Conservation (phyloP, 2,888 invertebrate genomes). For the Netelia melanura region DNA sequence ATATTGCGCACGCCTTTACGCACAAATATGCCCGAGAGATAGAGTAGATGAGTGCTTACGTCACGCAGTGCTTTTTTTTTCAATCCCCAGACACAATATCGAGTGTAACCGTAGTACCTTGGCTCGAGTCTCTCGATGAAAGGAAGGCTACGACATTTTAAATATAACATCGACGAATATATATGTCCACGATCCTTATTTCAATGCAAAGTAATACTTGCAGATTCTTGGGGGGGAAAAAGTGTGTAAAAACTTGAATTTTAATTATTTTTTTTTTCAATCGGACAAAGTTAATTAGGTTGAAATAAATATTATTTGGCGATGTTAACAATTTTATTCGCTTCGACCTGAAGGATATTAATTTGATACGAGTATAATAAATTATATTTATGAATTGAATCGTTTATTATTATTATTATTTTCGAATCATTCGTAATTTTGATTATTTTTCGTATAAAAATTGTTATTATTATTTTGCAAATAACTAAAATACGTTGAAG, state of each 20-base stretch:
- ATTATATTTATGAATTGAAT: too few relatives aligned
- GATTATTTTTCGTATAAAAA: too few relatives aligned
- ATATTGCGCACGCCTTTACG: neutral
- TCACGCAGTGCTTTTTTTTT: slow-evolving; percentile 35
- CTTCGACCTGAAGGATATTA: too few relatives aligned
- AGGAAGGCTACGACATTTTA: slow-evolving; percentile 23
- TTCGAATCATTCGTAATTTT: too few relatives aligned
- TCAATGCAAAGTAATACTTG: neutral
- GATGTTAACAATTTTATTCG: too few relatives aligned
- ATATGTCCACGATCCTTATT: neutral
- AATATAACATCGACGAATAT: slow-evolving; percentile 12
- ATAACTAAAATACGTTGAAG: too few relatives aligned
- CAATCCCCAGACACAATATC: slow-evolving; percentile 38
- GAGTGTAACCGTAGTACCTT: slow-evolving; percentile 24
- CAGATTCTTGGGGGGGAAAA: too few relatives aligned
- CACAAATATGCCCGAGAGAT: neutral
- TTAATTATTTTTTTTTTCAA: neutral
- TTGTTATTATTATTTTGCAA: too few relatives aligned
- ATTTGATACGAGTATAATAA: too few relatives aligned
- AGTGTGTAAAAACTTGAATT: neutral
- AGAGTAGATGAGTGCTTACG: slow-evolving; percentile 29
- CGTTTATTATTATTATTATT: too few relatives aligned
- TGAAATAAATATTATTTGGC: neutral
- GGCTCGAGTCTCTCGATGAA: slow-evolving; percentile 31
- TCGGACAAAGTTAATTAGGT: neutral